phyloP scores from a whole-genome alignment of 2,888 invertebrate species.

The Cephalotes varians region DNA sequence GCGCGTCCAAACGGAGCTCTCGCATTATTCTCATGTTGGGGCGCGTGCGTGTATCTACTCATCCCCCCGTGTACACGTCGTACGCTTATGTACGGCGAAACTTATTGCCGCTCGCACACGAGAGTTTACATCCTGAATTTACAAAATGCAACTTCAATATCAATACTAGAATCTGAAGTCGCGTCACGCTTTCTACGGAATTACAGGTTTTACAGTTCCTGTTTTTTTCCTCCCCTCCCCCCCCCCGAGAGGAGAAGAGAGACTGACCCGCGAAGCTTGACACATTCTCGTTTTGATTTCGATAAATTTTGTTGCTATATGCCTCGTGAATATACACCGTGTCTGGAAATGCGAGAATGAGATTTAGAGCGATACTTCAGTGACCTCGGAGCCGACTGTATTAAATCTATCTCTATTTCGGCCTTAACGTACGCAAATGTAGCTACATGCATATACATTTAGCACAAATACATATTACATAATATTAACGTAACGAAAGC shows the following conservation, averaged over 20 bases:
- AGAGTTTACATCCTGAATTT: conserved; percentile 76
- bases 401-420: conserved; percentile 12
- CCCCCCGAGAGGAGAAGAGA: background rate
- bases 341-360: conserved; percentile 5
- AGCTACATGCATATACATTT: background rate
- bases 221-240: background rate
- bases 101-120: conserved; percentile 77
- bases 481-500: conserved; percentile 38
- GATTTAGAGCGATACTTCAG: background rate
- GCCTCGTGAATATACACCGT: background rate
- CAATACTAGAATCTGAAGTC: conserved; percentile 37
- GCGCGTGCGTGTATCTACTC: conserved; percentile 64
- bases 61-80: conserved; percentile 50
- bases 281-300: conserved; percentile 11
- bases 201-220: conserved; percentile 1
- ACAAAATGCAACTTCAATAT: conserved; percentile 66
- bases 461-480: conserved; percentile 36
- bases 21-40: conserved; percentile 73
- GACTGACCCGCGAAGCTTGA: conserved; percentile 23
- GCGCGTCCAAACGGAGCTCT: conserved; percentile 62
- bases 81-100: conserved; percentile 74
- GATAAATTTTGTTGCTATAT: background rate
- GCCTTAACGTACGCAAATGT: conserved; percentile 11
- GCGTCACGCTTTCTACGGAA: conserved; percentile 27
- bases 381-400: background rate